A percentile compares a stretch with the other conserved stretches of the same genome.
phyloP scores from a whole-genome alignment of 2,797 vertebrate genomes.

The Coendou prehensilis region DNA sequence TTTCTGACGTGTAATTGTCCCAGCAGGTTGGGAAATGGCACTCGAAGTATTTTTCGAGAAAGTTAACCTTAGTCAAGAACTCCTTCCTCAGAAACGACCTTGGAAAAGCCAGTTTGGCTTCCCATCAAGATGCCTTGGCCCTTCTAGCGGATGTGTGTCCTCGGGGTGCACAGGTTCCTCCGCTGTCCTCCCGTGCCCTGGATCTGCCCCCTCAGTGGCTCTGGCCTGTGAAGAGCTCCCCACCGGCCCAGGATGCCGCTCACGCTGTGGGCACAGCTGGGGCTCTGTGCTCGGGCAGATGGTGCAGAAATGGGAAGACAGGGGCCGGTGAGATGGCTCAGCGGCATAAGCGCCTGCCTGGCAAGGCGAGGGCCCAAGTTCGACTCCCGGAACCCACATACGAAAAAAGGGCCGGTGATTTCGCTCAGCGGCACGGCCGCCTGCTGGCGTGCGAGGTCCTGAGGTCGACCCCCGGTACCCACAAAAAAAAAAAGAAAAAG shows the following conservation, averaged over 20 bases:
- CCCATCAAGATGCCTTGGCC: conserved; percentile 41
- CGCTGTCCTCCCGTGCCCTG: not conserved
- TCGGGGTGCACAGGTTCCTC: not conserved
- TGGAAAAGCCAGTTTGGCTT: conserved; percentile 72
- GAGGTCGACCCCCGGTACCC: too few relatives aligned
- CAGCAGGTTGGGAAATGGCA: conserved; percentile 71
- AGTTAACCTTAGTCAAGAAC: conserved; percentile 62
- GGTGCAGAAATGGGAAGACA: not conserved
- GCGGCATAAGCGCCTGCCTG: too few relatives aligned
- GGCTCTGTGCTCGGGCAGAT: not conserved
- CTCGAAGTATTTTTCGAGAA: conserved; percentile 60
- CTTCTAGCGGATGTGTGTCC: not conserved
- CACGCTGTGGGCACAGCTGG: not conserved
- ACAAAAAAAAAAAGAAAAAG: too few relatives aligned
- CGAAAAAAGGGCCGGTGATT: too few relatives aligned
- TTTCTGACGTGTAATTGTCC: conserved; percentile 70
- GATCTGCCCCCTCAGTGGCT: not conserved
- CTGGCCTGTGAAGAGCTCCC: not conserved
- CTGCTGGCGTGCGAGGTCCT: too few relatives aligned
- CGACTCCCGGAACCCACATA: too few relatives aligned
- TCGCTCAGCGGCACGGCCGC: too few relatives aligned
- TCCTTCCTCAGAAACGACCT: conserved; percentile 45
- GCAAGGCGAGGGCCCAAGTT: too few relatives aligned
- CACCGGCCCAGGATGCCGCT: not conserved
- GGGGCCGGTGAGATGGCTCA: too few relatives aligned